Evolutionary conservation across 2,888 invertebrate species (phyloP).

Genomic region (Diaphora mendica): DNA sequence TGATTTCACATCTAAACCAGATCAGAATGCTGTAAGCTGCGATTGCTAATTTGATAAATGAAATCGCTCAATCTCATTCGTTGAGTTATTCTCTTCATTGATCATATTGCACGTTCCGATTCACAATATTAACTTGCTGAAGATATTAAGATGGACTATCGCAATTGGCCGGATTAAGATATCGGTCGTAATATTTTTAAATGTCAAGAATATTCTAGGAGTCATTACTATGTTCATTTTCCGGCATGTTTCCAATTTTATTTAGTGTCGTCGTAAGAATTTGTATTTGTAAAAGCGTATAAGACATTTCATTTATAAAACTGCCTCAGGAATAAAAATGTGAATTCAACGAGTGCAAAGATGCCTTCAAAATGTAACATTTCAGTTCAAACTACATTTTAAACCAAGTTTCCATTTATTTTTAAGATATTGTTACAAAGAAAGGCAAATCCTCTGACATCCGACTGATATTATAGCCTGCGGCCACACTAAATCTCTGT

Average conservation of each 20-base stretch:
- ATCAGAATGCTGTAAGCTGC: constrained; percentile 3
- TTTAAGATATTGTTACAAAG: background rate
- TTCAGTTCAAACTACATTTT: background rate
- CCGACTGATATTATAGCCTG: background rate
- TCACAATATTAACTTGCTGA: constrained; percentile 5
- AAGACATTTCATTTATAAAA: background rate
- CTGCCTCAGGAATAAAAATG: background rate
- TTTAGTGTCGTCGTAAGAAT: background rate
- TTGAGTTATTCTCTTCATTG: background rate
- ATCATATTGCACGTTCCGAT: background rate
- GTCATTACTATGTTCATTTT: background rate
- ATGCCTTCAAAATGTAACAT: background rate
- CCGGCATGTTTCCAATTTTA: background rate
- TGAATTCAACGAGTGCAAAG: background rate
- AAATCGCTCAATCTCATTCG: background rate
- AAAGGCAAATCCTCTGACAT: background rate
- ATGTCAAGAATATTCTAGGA: background rate
- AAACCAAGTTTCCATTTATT: background rate
- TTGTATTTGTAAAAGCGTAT: background rate
- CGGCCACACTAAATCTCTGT: constrained; percentile 1
- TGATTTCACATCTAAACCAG: background rate
- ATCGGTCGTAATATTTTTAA: background rate
- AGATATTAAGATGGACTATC: background rate
- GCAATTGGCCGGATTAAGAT: background rate
- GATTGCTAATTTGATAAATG: background rate